phyloP scores from a whole-genome alignment of 2,113 vertebrate genomes.

The Sigmodon hispidus region DNA sequence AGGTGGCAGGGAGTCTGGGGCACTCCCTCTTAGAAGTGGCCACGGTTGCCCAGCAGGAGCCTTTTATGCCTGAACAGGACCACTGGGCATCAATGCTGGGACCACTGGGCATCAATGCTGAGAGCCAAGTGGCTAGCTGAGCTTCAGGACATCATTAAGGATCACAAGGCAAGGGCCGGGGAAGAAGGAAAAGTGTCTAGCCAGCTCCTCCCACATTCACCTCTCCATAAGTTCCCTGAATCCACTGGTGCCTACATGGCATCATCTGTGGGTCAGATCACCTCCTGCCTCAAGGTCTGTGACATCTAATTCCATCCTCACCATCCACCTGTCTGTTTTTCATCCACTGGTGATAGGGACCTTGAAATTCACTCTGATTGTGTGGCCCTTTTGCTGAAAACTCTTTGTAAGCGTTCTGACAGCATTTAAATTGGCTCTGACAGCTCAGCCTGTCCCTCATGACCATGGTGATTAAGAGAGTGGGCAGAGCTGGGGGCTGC shows the following conservation, averaged over 20 bases:
- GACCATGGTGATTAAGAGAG: not conserved
- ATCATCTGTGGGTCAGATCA: not conserved
- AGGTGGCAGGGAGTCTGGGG: constrained; percentile 49
- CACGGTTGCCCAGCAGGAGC: constrained; percentile 52
- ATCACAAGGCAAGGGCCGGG: not conserved
- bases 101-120: constrained; percentile 21
- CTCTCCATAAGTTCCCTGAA: not conserved
- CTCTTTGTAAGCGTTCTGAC: not conserved
- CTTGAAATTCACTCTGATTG: not conserved
- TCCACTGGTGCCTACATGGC: not conserved
- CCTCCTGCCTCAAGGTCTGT: not conserved
- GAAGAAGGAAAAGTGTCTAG: not conserved
- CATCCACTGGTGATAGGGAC: not conserved
- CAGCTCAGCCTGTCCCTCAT: not conserved
- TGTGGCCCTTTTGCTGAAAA: not conserved
- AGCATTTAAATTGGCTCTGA: not conserved
- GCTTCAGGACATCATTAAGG: not conserved
- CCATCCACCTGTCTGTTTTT: not conserved
- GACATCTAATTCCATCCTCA: not conserved
- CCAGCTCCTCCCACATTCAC: not conserved
- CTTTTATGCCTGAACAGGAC: constrained; percentile 37
- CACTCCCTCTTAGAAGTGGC: constrained; percentile 30
- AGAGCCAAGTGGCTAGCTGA: constrained; percentile 44
- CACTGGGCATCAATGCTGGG: constrained; percentile 36
- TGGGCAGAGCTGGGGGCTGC: not conserved